Conservation (phyloP, 2,797 vertebrate species). For the Zenarchopterus dispar region DNA sequence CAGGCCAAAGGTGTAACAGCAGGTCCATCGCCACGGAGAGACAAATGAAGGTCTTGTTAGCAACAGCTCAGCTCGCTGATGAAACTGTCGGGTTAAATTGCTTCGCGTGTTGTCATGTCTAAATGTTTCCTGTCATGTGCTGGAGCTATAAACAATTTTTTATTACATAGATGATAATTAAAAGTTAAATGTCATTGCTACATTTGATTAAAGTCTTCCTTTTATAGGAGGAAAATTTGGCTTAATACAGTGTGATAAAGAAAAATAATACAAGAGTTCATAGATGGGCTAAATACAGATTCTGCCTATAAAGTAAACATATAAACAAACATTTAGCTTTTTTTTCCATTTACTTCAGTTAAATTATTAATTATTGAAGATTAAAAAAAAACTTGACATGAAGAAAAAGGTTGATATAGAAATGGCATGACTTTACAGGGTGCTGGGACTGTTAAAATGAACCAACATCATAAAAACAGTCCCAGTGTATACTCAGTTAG, state of each 20-base stretch:
- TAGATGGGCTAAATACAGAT: conserved; percentile 33
- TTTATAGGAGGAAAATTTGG: conserved; percentile 18
- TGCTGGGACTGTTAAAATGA: not conserved
- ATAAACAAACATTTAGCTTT: conserved; percentile 29
- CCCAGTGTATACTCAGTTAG: not conserved
- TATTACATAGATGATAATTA: conserved; percentile 15
- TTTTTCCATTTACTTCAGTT: conserved; percentile 29
- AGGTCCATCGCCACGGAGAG: conserved; percentile 50
- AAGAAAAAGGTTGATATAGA: not conserved
- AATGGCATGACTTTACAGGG: not conserved
- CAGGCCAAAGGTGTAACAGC: conserved; percentile 67
- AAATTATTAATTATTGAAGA: conserved; percentile 5
- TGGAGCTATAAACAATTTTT: not conserved
- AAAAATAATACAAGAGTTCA: conserved; percentile 6
- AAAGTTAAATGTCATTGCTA: not conserved
- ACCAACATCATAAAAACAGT: not conserved
- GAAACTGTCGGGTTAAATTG: conserved; percentile 16
- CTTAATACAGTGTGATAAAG: conserved; percentile 3
- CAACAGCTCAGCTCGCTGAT: conserved; percentile 33
- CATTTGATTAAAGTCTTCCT: conserved; percentile 13
- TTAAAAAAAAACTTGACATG: not conserved
- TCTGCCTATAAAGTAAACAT: conserved; percentile 27
- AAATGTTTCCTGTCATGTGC: conserved; percentile 9
- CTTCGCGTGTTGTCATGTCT: conserved; percentile 6
- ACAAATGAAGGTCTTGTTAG: conserved; percentile 50